Base-by-base conservation (phyloP, 2,888 invertebrate genomes). In the Volucella bombylans region DNA sequence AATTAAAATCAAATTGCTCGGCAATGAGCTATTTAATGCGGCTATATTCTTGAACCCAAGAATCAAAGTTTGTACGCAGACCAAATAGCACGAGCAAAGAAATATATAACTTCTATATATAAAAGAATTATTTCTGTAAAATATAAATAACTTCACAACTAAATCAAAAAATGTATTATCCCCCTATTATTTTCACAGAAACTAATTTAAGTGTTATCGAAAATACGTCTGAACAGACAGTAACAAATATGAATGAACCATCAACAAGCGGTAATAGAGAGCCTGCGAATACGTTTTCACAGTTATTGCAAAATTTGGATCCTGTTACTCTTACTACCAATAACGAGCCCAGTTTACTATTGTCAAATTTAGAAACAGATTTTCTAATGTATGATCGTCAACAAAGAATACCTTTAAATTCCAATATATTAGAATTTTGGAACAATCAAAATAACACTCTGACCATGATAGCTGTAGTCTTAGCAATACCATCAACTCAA, bases 361-460 rank as follows among this genome's bases (percentile, higher is more conserved):
- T 65, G 2, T 39, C 76, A 10, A 6, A 68, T 39, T 41, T 86
- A 54, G 73, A 86, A 59, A 11, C 54, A 2, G 77, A 82, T 65
- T 23, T 87, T 8, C 11, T 72, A 18, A 41, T 74, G 71, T 86
- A 83, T 38, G 73, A 87, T 15, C 74, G 77, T 2, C 86, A 77
- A 38, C 68, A 71, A 8, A 68, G 85, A 72, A 12, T 72, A 10
- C 65, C 74, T 1, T 39, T 80, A 11, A 38, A 74, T 11, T 31
- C 64, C 9, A 82, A 80, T 49, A 57, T 87, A 11, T 52, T 86
- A 45, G 69, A 87, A 9, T 86, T 80, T 79, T 87, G 87, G 87
- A 61, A 15, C 18, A 38, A 41, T 49, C 86, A 82, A 73, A 77
- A 69, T n/a, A 80, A 69, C 57, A 12, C 57, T 4, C 18, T 87